Evolutionary conservation across 1,140 invertebrate species (phyloP).

Genomic region (Scaptomyza montana): DNA sequence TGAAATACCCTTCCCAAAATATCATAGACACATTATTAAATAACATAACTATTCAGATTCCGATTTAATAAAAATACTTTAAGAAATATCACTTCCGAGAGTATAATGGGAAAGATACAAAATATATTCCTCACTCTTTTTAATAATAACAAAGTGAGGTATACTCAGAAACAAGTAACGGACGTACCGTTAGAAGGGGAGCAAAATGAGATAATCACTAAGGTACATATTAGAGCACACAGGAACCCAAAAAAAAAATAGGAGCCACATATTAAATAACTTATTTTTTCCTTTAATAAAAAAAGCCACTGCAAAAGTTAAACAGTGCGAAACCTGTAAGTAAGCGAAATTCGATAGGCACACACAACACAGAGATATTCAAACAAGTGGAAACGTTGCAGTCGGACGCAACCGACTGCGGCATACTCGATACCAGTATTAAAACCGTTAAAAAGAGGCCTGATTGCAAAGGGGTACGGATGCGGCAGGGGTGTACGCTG

Average conservation of each 20-base stretch:
- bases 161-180: conserved; percentile 15
- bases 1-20: not conserved
- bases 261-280: conserved; percentile 16
- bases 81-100: conserved; percentile 20
- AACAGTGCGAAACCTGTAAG: conserved; percentile 23
- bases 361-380: conserved; percentile 5
- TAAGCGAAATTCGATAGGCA: conserved; percentile 24
- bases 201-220: conserved; percentile 13
- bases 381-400: too few relatives aligned
- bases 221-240: conserved; percentile 16
- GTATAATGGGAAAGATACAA: too few relatives aligned
- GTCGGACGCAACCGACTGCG: too few relatives aligned
- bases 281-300: conserved; percentile 24
- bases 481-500: too few relatives aligned
- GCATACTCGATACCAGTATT: too few relatives aligned
- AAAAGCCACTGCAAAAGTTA: conserved; percentile 9
- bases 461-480: too few relatives aligned
- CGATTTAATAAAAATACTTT: conserved; percentile 15
- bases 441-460: too few relatives aligned
- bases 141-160: conserved; percentile 22
- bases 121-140: conserved; percentile 10
- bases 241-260: conserved; percentile 4
- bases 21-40: too few relatives aligned
- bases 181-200: not conserved
- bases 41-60: not conserved